phyloP scores from a whole-genome alignment of 2,113 vertebrate genomes.

The Ictalurus furcatus region DNA sequence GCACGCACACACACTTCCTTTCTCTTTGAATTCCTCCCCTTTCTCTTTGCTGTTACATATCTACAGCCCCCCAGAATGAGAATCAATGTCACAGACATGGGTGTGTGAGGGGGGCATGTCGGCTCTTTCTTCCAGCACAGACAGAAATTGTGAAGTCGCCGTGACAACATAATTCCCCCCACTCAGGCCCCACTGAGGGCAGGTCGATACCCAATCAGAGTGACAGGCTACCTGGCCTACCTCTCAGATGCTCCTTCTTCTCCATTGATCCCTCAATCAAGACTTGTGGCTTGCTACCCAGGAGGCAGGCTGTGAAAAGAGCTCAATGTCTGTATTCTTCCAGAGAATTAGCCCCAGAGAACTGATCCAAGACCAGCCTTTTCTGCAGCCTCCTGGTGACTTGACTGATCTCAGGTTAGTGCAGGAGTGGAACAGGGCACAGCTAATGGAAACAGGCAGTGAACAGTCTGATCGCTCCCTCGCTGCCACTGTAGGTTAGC shows the following conservation, averaged over 20 bases:
- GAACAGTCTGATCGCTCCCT: constrained; percentile 19
- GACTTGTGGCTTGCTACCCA: constrained; percentile 60
- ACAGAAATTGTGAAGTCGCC: constrained; percentile 79
- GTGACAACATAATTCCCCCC: constrained; percentile 84
- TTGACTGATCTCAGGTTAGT: constrained; percentile 33
- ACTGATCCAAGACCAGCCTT: constrained; percentile 42
- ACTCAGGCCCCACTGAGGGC: constrained; percentile 77
- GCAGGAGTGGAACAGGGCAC: neutral
- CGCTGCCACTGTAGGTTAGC: constrained; percentile 32
- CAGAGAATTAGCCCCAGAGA: constrained; percentile 25
- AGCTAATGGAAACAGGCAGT: constrained; percentile 26
- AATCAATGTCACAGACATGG: constrained; percentile 70
- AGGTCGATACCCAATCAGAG: constrained; percentile 82
- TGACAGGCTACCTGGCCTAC: constrained; percentile 74
- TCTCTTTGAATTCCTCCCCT: constrained; percentile 38
- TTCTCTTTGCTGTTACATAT: constrained; percentile 52
- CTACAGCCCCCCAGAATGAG: constrained; percentile 61
- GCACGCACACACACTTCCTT: constrained; percentile 41
- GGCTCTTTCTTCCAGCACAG: constrained; percentile 65
- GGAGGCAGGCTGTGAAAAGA: constrained; percentile 53
- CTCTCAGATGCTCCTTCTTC: constrained; percentile 71
- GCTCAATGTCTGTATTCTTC: constrained; percentile 30
- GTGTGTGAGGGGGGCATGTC: constrained; percentile 49
- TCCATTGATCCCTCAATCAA: constrained; percentile 79
- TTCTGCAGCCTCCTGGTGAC: constrained; percentile 12